Percentiles rank a stretch among this genome's conserved stretches.
Conservation (phyloP, 2,113 vertebrate species). For the Synchiropus splendidus region DNA sequence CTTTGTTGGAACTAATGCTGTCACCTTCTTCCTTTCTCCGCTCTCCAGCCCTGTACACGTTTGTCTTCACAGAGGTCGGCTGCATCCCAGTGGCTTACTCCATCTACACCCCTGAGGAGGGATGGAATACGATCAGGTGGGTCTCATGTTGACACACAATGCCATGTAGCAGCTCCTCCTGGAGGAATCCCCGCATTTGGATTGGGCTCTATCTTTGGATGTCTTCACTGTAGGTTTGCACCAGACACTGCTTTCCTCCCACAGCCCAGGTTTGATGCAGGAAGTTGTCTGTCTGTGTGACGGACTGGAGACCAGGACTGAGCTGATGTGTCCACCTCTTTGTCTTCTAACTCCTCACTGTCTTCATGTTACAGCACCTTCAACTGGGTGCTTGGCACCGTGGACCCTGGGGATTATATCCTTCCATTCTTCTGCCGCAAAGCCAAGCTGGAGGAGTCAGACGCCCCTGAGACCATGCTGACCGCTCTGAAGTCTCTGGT, state of each 20-base stretch:
- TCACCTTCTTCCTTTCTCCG: slow-evolving; percentile 1
- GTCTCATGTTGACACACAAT: neutral
- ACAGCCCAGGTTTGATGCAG: neutral
- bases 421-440: slow-evolving; percentile 27
- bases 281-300: neutral
- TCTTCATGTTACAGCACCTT: slow-evolving; percentile 41
- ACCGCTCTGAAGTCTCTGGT: slow-evolving; percentile 22
- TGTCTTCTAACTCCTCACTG: too few relatives aligned
- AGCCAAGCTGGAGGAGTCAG: slow-evolving; percentile 12
- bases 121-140: slow-evolving; percentile 38
- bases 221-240: neutral
- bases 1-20: neutral
- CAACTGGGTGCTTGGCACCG: slow-evolving; percentile 33
- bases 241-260: neutral
- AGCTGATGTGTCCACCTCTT: too few relatives aligned
- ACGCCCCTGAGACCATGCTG: slow-evolving; percentile 20
- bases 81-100: slow-evolving; percentile 27
- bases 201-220: neutral
- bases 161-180: neutral
- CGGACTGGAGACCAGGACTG: too few relatives aligned
- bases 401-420: slow-evolving; percentile 21
- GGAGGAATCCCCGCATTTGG: neutral
- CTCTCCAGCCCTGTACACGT: slow-evolving; percentile 10
- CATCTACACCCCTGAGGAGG: slow-evolving; percentile 5
- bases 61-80: slow-evolving; percentile 26